Percentiles rank a stretch among this genome's conserved stretches.
phyloP scores from a whole-genome alignment of 2,797 vertebrate genomes.

The Myotis vivesi region DNA sequence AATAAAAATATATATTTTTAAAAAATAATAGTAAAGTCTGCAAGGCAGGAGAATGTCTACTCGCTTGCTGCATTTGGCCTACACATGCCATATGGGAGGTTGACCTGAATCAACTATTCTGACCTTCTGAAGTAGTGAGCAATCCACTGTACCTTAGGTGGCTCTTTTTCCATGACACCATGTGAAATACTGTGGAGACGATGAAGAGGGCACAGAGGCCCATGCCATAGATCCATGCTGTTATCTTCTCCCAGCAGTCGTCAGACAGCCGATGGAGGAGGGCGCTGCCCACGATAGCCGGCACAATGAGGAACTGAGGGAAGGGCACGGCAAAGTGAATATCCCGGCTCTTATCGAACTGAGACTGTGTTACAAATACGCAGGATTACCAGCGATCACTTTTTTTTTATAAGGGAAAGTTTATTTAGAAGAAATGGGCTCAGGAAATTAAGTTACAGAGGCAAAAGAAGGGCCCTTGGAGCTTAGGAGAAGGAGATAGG shows the following conservation, averaged over 20 bases:
- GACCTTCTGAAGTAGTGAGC: background rate
- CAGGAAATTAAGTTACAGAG: background rate
- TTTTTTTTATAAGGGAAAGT: background rate
- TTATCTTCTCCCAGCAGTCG: constrained; percentile 94
- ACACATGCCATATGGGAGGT: background rate
- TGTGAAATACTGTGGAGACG: constrained; percentile 96
- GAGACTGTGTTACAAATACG: background rate
- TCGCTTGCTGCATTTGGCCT: background rate
- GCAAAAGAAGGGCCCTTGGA: background rate
- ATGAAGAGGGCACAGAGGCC: constrained; percentile 96
- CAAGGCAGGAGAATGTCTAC: background rate
- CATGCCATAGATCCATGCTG: constrained; percentile 96
- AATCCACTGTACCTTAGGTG: constrained; percentile 91
- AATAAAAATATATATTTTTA: too few relatives aligned
- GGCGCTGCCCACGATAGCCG: constrained; percentile 93
- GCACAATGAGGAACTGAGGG: constrained; percentile 92
- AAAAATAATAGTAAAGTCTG: too few relatives aligned
- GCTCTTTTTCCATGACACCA: constrained; percentile 97
- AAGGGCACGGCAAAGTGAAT: constrained; percentile 26
- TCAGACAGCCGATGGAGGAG: constrained; percentile 93
- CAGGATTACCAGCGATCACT: background rate
- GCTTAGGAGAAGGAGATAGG: background rate
- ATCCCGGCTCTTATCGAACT: background rate
- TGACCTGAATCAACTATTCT: background rate
- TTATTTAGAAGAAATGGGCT: background rate